Percentiles rank a stretch among this genome's conserved stretches.
phyloP scores from a whole-genome alignment of 2,797 vertebrate species.

The Mico argentatus region DNA sequence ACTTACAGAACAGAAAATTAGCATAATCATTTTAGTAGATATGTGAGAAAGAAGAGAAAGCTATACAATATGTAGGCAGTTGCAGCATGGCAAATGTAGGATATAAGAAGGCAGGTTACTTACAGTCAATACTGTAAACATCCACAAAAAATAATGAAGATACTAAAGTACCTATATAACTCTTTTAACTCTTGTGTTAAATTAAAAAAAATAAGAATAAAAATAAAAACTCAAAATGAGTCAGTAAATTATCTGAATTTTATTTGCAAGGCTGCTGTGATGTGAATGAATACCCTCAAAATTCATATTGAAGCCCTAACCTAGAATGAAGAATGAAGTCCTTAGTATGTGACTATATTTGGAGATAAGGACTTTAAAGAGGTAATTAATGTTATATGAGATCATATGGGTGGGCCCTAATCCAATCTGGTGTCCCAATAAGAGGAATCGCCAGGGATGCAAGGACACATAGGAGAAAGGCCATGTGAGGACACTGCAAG shows the following conservation, averaged over 20 bases:
- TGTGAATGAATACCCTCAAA: neutral
- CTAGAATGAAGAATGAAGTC: neutral
- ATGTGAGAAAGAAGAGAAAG: neutral
- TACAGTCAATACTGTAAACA: neutral
- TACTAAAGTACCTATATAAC: neutral
- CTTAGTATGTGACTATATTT: neutral
- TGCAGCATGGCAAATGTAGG: neutral
- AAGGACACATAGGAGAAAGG: neutral
- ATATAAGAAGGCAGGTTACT: slow-evolving; percentile 30
- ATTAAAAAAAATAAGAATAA: neutral
- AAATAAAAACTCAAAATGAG: slow-evolving; percentile 2
- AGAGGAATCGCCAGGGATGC: neutral
- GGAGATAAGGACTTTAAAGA: neutral
- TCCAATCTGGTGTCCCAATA: neutral
- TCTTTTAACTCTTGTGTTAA: neutral
- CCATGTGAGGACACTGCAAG: neutral
- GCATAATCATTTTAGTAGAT: slow-evolving; percentile 20
- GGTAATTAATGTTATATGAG: neutral
- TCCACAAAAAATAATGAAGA: neutral
- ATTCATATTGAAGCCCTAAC: neutral
- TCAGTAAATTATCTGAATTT: slow-evolving; percentile 35
- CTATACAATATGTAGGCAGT: neutral
- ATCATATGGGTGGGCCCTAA: neutral
- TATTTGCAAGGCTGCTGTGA: neutral
- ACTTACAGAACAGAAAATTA: neutral